Base-by-base conservation (phyloP, 2,797 vertebrate species). In the Falco berigora region DNA sequence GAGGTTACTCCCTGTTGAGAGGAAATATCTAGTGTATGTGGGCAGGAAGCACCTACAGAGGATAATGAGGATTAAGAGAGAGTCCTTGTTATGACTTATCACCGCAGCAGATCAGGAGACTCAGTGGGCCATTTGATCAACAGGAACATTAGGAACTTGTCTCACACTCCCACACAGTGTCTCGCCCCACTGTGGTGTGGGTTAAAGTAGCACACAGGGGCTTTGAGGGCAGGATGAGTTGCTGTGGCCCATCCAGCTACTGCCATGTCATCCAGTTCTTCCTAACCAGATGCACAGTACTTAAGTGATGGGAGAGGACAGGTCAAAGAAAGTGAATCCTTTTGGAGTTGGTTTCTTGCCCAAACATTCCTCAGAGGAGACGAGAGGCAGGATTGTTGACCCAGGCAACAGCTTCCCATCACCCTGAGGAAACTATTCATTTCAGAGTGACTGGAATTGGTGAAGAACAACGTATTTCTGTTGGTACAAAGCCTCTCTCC, bases 1-100 rank as follows among this genome's bases (percentile, higher is more conserved):
- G 90, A 93, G 74, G 84, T 94, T 93, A 94, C 96, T 96, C 96
- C 94, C 95, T 94, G 85, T 88, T 96, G 90, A 95, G 96, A 96
- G 96, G 84, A 92, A 95, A 94, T 85, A 96, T 76, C 88, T 88
- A 63, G 44, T 92, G 44, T 64, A 90, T 93, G 93, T 92, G 90
- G 78, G 93, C 92, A 96, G 95, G 91, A 92, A 90, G 59, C 7
- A 0, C 85, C 87, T 87, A 68, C 28, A 79, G 56, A 82, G 88
- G 77, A 94, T 96, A 81, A 92, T 62, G 80, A 81, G 90, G 80
- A 96, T 93, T 92, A 91, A 79, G 93, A 95, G 84, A 94, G 92
- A 96, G 85, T 94, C 68, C 85, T 94, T 69, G 62, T 89, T 94
- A 94, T 62, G 71, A 88, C 8, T 92, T 95, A 95, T 94, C 92